Conservation (phyloP, 1,140 invertebrate genomes). For the Drosophila nannoptera region DNA sequence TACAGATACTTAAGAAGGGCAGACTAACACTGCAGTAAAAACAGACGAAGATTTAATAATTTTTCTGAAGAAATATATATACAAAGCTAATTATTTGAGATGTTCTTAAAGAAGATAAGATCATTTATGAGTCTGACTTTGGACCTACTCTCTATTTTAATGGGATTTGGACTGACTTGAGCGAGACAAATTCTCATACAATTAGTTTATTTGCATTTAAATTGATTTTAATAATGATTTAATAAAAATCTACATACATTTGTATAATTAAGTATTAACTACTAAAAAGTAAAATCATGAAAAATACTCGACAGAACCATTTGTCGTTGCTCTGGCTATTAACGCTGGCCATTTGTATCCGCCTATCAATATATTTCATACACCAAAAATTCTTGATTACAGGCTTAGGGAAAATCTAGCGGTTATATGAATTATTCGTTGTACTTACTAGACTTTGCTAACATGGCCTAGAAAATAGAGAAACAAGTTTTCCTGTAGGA, state of each 20-base stretch:
- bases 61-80: slow-evolving; percentile 3
- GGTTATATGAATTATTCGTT: no score
- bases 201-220: slow-evolving; percentile 51
- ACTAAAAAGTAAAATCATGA: not conserved
- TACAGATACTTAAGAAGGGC: not conserved
- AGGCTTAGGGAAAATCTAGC: no score
- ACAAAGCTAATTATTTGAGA: no score
- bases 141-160: not conserved
- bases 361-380: no score
- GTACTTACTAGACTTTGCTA: no score
- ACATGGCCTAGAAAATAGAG: no score
- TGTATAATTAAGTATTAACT: slow-evolving; percentile 6
- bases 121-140: not conserved
- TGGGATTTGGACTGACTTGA: no score
- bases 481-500: no score
- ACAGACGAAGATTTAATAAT: not conserved
- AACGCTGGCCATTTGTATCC: no score
- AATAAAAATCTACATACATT: not conserved
- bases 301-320: not conserved
- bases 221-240: slow-evolving; percentile 13
- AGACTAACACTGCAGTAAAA: not conserved
- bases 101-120: not conserved
- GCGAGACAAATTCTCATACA: no score
- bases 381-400: no score
- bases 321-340: not conserved